phyloP scores from a whole-genome alignment of 2,888 invertebrate genomes.

The Clivina fossor region DNA sequence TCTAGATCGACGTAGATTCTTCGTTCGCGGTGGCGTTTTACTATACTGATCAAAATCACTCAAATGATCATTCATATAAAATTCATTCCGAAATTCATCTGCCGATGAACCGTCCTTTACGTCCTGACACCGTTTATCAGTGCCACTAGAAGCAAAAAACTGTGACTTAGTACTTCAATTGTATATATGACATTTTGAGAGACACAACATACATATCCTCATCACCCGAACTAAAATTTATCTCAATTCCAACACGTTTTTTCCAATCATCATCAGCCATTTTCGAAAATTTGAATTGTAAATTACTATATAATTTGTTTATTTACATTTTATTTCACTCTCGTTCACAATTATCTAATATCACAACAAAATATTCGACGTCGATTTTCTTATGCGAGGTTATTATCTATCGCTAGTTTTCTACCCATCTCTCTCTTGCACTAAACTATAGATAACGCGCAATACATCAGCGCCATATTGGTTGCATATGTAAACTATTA shows the following conservation, averaged over 20 bases:
- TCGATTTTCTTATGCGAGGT: conserved; percentile 22
- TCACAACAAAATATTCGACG: conserved; percentile 17
- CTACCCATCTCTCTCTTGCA: not conserved
- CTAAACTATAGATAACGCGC: not conserved
- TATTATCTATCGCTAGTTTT: conserved; percentile 10
- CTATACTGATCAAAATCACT: conserved; percentile 67
- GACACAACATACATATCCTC: conserved; percentile 46
- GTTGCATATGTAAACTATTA: conserved; percentile 7
- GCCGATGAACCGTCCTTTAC: conserved; percentile 15
- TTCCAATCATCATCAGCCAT: conserved; percentile 57
- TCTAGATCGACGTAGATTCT: conserved; percentile 59
- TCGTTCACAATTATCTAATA: conserved; percentile 16
- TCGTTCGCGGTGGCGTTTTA: conserved; percentile 76
- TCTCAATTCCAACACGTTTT: conserved; percentile 55
- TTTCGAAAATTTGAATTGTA: conserved; percentile 17
- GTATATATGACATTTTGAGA: conserved; percentile 3
- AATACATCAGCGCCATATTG: conserved; percentile 1
- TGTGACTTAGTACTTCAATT: conserved; percentile 2
- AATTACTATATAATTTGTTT: conserved; percentile 17
- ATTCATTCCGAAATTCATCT: conserved; percentile 26
- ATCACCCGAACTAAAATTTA: conserved; percentile 58
- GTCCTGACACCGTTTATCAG: conserved; percentile 1
- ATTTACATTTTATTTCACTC: conserved; percentile 24
- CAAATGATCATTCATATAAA: conserved; percentile 38
- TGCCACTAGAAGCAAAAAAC: conserved; percentile 16